These are phyloP conservation scores for Agrochola circellaris DNA, from an alignment of 2,888 invertebrate genomes.

Conservation along the genomic window DNA sequence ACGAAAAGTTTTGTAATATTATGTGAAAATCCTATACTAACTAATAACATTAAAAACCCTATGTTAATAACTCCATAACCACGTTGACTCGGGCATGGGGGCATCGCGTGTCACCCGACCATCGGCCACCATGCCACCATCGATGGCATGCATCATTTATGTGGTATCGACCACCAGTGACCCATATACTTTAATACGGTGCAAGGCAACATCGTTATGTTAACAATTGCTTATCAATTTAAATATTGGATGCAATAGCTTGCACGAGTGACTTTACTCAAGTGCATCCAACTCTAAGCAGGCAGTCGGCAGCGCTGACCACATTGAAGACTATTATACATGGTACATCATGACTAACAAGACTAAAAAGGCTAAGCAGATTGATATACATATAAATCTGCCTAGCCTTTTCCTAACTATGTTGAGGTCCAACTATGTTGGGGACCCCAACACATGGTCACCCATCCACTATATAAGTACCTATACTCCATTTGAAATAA, in stretches of 20 bases:
- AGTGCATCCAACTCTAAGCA: not conserved
- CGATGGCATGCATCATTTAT: slow-evolving; percentile 66
- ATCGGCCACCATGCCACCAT: slow-evolving; percentile 29
- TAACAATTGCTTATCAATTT: not conserved
- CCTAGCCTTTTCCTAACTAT: too few relatives aligned
- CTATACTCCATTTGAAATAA: too few relatives aligned
- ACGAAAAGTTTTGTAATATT: not conserved
- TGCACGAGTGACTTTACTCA: not conserved
- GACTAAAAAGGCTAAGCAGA: too few relatives aligned
- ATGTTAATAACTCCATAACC: slow-evolving; percentile 33
- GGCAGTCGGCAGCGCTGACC: not conserved
- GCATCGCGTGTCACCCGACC: slow-evolving; percentile 58
- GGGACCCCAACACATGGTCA: too few relatives aligned
- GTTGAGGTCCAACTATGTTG: too few relatives aligned
- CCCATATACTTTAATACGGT: slow-evolving; percentile 49
- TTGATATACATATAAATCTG: too few relatives aligned
- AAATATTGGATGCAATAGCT: not conserved
- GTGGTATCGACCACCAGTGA: slow-evolving; percentile 61
- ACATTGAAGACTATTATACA: not conserved
- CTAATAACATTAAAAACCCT: not conserved
- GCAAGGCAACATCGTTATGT: slow-evolving; percentile 11
- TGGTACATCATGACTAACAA: too few relatives aligned
- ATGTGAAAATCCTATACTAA: not conserved
- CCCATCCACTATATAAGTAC: too few relatives aligned
- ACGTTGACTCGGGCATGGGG: slow-evolving; percentile 37